Percentiles rank a stretch among this genome's conserved stretches.
phyloP scores from a whole-genome alignment of 2,888 invertebrate species.

The Herminia tarsipennalis region DNA sequence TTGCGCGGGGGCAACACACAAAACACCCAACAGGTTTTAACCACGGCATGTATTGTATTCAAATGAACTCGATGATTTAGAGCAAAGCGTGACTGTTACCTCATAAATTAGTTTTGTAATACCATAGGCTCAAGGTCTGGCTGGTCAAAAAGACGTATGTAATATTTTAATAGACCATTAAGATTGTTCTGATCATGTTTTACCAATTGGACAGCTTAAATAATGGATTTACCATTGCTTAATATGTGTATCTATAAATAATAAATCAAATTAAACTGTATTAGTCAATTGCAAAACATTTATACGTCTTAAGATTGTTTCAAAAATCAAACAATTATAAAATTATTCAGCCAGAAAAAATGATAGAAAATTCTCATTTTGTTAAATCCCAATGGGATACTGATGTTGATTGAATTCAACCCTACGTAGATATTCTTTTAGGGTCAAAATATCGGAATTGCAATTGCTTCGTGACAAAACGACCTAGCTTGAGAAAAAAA shows the following conservation, averaged over 20 bases:
- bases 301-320: no score
- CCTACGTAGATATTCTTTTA: no score
- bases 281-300: no score
- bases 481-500: no score
- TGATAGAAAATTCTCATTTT: no score
- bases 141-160: constrained; percentile 19
- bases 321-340: no score
- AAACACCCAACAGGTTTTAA: constrained; percentile 52
- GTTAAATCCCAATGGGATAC: no score
- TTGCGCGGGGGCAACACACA: constrained; percentile 26
- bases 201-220: constrained; percentile 5
- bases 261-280: neutral
- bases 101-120: constrained; percentile 51
- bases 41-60: constrained; percentile 66
- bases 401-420: no score
- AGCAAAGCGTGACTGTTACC: constrained; percentile 53
- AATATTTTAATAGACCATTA: constrained; percentile 12
- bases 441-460: no score
- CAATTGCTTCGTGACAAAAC: no score
- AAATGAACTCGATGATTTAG: constrained; percentile 66
- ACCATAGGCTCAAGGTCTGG: constrained; percentile 34
- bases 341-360: no score
- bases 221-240: constrained; percentile 1
- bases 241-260: neutral
- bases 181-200: constrained; percentile 4